Evolutionary conservation across 2,113 vertebrate genomes (phyloP).

Genomic region (Ophthalmolycus amberensis): DNA sequence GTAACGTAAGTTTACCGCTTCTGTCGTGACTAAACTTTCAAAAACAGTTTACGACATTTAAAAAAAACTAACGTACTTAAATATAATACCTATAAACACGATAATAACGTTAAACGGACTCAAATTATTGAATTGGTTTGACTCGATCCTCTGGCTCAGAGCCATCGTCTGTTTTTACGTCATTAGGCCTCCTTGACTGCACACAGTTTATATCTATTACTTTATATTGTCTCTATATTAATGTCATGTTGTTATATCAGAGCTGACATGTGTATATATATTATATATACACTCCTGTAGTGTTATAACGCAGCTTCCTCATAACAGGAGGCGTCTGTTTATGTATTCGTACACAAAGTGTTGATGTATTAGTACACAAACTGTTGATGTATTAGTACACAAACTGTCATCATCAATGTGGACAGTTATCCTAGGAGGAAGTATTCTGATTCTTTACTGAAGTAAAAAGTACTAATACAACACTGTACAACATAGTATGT

Average conservation of each 20-base stretch:
- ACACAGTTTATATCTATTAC: neutral
- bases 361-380: neutral
- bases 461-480: neutral
- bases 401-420: neutral
- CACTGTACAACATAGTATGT: too few relatives aligned
- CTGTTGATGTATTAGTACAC: too few relatives aligned
- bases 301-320: too few relatives aligned
- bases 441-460: neutral
- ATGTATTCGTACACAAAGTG: too few relatives aligned
- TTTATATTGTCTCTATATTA: neutral
- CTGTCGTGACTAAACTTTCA: neutral
- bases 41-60: neutral
- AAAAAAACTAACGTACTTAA: rapidly evolving
- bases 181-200: slow-evolving; percentile 16
- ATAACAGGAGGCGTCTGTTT: neutral
- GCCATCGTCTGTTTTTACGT: slow-evolving; percentile 17
- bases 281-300: neutral
- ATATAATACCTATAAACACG: too few relatives aligned
- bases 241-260: neutral
- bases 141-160: neutral
- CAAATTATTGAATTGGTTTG: neutral
- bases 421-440: neutral
- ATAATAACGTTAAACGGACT: neutral
- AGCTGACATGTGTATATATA: neutral
- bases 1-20: slow-evolving; percentile 6